These are phyloP conservation scores for Hydrotaea cyrtoneurina DNA, from an alignment of 2,888 invertebrate species.

Conservation along the genomic window DNA sequence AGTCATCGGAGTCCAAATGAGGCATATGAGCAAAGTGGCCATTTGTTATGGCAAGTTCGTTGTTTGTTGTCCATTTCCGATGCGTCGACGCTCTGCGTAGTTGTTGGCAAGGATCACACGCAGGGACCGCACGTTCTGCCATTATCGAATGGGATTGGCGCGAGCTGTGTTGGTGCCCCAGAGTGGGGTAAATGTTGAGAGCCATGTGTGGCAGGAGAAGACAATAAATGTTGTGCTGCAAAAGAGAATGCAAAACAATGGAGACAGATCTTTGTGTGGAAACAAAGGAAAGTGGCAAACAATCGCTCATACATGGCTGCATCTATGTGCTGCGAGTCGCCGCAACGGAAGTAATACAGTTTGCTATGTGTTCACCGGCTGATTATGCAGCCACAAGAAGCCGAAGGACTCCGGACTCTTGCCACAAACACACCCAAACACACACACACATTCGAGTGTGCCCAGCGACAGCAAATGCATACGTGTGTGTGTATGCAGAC, in stretches of 20 bases:
- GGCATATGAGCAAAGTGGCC: too few relatives aligned
- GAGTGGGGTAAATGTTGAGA: background rate
- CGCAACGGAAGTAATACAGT: conserved; percentile 78
- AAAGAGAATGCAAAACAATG: conserved; percentile 55
- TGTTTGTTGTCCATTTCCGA: too few relatives aligned
- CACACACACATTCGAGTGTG: conserved; percentile 34
- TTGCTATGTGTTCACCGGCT: conserved; percentile 76
- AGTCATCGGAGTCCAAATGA: background rate
- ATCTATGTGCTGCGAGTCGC: conserved; percentile 70
- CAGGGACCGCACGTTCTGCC: background rate
- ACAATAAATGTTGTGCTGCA: background rate
- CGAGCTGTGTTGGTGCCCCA: too few relatives aligned
- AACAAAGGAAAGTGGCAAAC: conserved; percentile 76
- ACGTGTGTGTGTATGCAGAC: background rate
- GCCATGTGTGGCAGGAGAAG: background rate
- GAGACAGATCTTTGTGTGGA: conserved; percentile 69
- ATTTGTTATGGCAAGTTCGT: too few relatives aligned
- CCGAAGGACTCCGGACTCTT: conserved; percentile 59
- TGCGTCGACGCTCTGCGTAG: background rate
- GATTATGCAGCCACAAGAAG: conserved; percentile 76
- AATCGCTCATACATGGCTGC: conserved; percentile 69
- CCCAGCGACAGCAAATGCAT: conserved; percentile 30
- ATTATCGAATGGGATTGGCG: background rate
- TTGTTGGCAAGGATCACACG: background rate
- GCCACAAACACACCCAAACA: too few relatives aligned